phyloP scores from a whole-genome alignment of 2,888 invertebrate genomes.

The Diadegma fenestrale region DNA sequence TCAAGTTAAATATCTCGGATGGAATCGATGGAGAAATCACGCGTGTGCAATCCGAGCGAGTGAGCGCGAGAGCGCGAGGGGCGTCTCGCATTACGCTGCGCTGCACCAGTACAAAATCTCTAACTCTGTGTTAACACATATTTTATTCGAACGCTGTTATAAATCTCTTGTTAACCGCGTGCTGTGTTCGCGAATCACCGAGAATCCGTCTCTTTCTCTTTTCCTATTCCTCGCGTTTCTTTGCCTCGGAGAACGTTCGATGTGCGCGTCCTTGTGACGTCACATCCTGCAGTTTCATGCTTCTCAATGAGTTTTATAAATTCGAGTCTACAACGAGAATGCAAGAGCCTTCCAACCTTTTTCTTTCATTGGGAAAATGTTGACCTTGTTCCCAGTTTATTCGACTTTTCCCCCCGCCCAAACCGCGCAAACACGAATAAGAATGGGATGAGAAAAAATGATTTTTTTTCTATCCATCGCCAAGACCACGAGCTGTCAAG shows the following conservation, averaged over 20 bases:
- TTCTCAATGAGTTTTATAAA: constrained; percentile 33
- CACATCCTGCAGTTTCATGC: constrained; percentile 78
- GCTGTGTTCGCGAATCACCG: not conserved
- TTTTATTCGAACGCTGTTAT: constrained; percentile 24
- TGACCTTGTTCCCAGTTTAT: not conserved
- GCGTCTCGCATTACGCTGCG: not conserved
- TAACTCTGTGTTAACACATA: constrained; percentile 1
- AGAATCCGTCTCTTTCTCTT: constrained; percentile 29
- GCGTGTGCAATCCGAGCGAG: constrained; percentile 16
- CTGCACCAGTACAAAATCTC: not conserved
- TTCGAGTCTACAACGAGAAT: not conserved
- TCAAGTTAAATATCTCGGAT: not conserved
- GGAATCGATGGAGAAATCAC: not conserved
- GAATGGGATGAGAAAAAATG: not conserved
- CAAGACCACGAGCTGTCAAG: not conserved
- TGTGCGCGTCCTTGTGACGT: constrained; percentile 78
- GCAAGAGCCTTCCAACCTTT: not conserved
- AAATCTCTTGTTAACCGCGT: constrained; percentile 23
- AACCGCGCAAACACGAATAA: too few species aligned
- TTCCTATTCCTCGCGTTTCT: constrained; percentile 33
- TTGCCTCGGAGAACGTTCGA: constrained; percentile 69
- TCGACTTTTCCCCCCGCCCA: too few species aligned
- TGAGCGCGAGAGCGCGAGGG: constrained; percentile 24
- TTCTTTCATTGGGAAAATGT: not conserved
- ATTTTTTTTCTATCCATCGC: constrained; percentile 35